Conservation (phyloP, 1,140 invertebrate genomes). For the Trinorchestia longiramus region DNA sequence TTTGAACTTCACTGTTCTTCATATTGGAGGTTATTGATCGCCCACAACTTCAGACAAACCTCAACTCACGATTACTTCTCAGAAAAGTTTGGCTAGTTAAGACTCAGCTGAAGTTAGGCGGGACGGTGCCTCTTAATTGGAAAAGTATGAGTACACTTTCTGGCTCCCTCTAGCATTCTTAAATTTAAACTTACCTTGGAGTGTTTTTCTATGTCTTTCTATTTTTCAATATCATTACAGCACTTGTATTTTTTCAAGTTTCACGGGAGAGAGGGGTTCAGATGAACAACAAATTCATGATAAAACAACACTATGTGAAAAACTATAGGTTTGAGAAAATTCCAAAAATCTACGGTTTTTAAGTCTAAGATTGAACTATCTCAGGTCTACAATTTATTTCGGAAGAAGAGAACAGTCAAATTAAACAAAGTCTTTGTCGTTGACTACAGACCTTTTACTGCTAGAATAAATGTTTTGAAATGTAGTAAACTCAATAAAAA, state of each 20-base stretch:
- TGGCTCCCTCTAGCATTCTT: neutral
- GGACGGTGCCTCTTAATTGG: neutral
- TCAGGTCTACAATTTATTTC: neutral
- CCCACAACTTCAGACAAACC: neutral
- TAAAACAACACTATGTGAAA: neutral
- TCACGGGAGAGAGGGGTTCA: neutral
- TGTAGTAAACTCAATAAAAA: too few species aligned
- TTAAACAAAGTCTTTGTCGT: too few species aligned
- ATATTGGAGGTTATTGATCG: neutral
- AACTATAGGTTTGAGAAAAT: neutral
- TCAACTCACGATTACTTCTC: neutral
- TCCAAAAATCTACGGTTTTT: neutral
- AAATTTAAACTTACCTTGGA: neutral
- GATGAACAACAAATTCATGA: neutral
- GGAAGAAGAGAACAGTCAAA: too few species aligned
- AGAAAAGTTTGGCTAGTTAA: neutral
- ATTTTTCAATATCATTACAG: neutral
- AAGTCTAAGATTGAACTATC: neutral
- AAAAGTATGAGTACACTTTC: neutral
- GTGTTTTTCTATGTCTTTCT: neutral
- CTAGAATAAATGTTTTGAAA: too few species aligned
- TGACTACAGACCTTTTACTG: too few species aligned
- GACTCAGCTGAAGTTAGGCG: neutral
- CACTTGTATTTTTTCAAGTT: neutral
- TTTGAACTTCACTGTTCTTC: neutral